Evolutionary conservation across 2,888 invertebrate species (phyloP).

Genomic region (Temnothorax unifasciatus): DNA sequence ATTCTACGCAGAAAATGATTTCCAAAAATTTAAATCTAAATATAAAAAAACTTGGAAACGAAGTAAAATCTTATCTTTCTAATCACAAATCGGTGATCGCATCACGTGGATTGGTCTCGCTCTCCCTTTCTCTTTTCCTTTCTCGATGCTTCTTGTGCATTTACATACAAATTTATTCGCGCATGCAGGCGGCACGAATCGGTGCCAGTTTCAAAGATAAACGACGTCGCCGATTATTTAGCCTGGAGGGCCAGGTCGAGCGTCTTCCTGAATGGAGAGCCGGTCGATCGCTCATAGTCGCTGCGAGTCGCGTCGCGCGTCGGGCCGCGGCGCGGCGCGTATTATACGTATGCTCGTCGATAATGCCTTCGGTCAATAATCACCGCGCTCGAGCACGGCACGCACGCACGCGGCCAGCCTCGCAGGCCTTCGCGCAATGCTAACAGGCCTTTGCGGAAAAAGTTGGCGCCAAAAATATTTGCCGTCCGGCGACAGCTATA

Average conservation of each 20-base stretch:
- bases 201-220: slow-evolving; percentile 50
- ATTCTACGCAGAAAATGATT: neutral
- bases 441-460: slow-evolving; percentile 77
- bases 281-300: slow-evolving; percentile 21
- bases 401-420: slow-evolving; percentile 66
- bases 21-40: neutral
- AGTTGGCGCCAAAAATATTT: slow-evolving; percentile 84
- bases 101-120: slow-evolving; percentile 1
- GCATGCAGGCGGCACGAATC: slow-evolving; percentile 51
- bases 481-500: slow-evolving; percentile 75
- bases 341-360: slow-evolving; percentile 71
- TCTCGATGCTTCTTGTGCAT: slow-evolving; percentile 41
- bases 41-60: slow-evolving; percentile 24
- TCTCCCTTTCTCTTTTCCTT: neutral
- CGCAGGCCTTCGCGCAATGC: slow-evolving; percentile 72
- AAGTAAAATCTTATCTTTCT: slow-evolving; percentile 24
- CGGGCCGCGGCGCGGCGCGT: slow-evolving; percentile 18
- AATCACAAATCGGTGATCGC: slow-evolving; percentile 26
- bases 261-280: slow-evolving; percentile 63
- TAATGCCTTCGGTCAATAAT: slow-evolving; percentile 83
- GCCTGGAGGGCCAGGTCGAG: slow-evolving; percentile 12
- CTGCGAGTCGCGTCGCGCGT: slow-evolving; percentile 8
- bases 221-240: slow-evolving; percentile 56
- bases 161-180: slow-evolving; percentile 59
- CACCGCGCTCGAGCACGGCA: slow-evolving; percentile 69